These are phyloP conservation scores for Empidonax traillii DNA, from an alignment of 2,113 vertebrate species.

Conservation along the genomic window DNA sequence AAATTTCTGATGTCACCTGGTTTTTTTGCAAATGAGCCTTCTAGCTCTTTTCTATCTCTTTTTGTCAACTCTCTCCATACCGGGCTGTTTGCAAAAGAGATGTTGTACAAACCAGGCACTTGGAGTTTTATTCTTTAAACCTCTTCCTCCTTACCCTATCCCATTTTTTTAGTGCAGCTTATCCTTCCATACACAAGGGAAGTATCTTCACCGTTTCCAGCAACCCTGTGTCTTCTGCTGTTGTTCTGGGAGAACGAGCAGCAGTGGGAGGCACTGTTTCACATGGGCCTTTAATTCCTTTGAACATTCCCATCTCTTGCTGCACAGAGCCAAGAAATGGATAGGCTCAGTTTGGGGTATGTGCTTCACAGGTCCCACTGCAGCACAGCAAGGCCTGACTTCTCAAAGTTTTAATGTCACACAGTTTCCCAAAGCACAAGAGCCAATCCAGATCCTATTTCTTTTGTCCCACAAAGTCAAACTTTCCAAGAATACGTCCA, in stretches of 20 bases:
- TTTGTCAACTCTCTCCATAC: not conserved
- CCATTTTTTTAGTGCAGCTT: not conserved
- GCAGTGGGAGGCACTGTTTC: not conserved
- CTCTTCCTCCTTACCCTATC: not conserved
- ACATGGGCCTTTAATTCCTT: not conserved
- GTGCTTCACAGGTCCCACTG: not conserved
- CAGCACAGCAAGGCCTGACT: not conserved
- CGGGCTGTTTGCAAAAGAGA: not conserved
- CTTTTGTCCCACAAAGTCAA: not conserved
- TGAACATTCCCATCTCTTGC: not conserved
- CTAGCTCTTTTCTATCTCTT: not conserved
- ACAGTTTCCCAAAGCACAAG: not conserved
- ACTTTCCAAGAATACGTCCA: not conserved
- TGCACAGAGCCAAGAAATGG: not conserved
- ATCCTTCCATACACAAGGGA: not conserved
- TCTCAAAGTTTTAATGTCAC: not conserved
- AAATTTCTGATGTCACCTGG: not conserved
- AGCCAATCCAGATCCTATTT: not conserved
- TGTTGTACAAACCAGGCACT: not conserved
- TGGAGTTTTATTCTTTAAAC: not conserved
- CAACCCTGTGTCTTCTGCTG: not conserved
- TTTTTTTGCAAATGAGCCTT: not conserved
- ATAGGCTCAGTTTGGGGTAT: not conserved
- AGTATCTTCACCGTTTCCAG: not conserved
- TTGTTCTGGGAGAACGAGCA: rapidly evolving